phyloP scores from a whole-genome alignment of 2,888 invertebrate species.

The Lasioglossum morio region DNA sequence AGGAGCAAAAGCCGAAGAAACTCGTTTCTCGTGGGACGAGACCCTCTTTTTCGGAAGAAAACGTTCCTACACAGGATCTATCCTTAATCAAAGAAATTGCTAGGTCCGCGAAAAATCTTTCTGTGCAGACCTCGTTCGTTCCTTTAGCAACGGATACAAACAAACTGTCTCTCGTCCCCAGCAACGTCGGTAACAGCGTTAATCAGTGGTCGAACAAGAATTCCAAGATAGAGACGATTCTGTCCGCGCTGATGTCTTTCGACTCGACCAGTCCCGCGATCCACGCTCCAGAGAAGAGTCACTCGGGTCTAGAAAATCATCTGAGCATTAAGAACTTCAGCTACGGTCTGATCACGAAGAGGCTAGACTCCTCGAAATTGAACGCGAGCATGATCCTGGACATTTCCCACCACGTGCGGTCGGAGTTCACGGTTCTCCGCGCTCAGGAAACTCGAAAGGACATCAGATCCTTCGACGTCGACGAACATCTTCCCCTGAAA shows the following conservation, averaged over 20 bases:
- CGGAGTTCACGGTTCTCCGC: constrained; percentile 24
- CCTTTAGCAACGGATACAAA: background rate
- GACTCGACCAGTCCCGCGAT: constrained; percentile 13
- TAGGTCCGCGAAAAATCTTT: background rate
- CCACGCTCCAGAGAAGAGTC: background rate
- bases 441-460: background rate
- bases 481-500: constrained; percentile 30
- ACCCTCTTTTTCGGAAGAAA: background rate
- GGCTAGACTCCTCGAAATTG: background rate
- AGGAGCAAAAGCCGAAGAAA: constrained; percentile 4
- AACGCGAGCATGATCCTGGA: constrained; percentile 6
- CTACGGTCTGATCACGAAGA: constrained; percentile 18
- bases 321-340: constrained; percentile 18
- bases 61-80: background rate
- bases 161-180: background rate
- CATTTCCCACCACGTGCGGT: constrained; percentile 37
- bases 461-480: background rate
- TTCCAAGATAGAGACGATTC: constrained; percentile 2
- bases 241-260: constrained; percentile 32
- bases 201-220: background rate
- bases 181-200: background rate
- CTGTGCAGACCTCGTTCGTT: constrained; percentile 23
- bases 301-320: background rate
- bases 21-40: background rate
- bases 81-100: background rate